These are phyloP conservation scores for Dendrolimus punctatus DNA, from an alignment of 1,140 invertebrate genomes.

Conservation along the genomic window DNA sequence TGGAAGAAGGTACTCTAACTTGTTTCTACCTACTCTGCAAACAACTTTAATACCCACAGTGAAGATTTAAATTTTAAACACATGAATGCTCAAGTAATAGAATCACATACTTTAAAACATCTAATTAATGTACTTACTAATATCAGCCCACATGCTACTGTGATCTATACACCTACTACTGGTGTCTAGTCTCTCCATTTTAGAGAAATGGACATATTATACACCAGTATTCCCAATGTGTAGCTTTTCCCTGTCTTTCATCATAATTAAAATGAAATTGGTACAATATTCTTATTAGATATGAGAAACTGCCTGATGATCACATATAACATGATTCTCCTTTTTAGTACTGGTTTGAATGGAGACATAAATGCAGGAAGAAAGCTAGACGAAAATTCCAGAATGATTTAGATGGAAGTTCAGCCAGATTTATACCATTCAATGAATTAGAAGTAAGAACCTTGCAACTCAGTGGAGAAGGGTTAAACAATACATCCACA, in stretches of 20 bases:
- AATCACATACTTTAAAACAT: too few species aligned
- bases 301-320: not conserved
- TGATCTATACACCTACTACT: too few species aligned
- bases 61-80: too few species aligned
- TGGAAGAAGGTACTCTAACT: slow-evolving; percentile 47
- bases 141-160: too few species aligned
- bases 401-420: slow-evolving; percentile 20
- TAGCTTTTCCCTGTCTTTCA: too few species aligned
- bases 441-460: slow-evolving; percentile 57
- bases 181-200: too few species aligned
- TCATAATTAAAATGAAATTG: not conserved
- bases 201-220: too few species aligned
- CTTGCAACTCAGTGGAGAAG: slow-evolving; percentile 40
- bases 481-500: slow-evolving; percentile 15
- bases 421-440: slow-evolving; percentile 38
- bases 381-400: slow-evolving; percentile 44
- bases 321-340: not conserved
- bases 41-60: not conserved
- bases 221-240: too few species aligned
- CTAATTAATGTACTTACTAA: too few species aligned
- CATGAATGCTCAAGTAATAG: too few species aligned
- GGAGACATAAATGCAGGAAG: slow-evolving; percentile 57
- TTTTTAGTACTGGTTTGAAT: slow-evolving; percentile 58
- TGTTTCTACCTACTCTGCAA: slow-evolving; percentile 4
- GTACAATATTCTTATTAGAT: too few species aligned